A percentile compares a stretch with the other conserved stretches of the same genome.
Conservation (phyloP, 1,140 invertebrate genomes). For the Parasteatoda tepidariorum region DNA sequence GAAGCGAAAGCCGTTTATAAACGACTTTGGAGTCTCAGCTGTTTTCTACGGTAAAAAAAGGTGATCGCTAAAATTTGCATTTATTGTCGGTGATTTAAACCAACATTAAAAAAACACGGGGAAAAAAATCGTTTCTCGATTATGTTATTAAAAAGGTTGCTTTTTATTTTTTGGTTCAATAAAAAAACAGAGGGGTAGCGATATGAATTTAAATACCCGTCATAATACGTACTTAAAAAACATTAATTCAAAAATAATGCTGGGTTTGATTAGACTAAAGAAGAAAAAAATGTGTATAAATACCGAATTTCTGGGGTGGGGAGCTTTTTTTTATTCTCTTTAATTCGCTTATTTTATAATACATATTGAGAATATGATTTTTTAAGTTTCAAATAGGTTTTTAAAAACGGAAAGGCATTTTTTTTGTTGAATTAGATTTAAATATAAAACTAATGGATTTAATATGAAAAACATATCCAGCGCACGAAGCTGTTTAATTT, state of each 20-base stretch:
- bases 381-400: not conserved
- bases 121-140: constrained; percentile 22
- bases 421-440: not conserved
- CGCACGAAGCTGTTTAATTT: too few species aligned
- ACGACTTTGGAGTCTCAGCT: constrained; percentile 51
- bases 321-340: constrained; percentile 29
- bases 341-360: constrained; percentile 1
- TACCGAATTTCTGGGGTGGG: constrained; percentile 23
- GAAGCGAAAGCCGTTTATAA: constrained; percentile 25
- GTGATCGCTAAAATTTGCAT: constrained; percentile 50
- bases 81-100: constrained; percentile 55
- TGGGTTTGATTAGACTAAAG: constrained; percentile 43
- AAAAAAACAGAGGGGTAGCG: not conserved
- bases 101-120: constrained; percentile 21
- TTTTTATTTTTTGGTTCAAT: constrained; percentile 21
- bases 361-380: not conserved
- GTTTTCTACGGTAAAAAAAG: not conserved
- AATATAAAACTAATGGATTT: constrained; percentile 19
- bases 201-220: constrained; percentile 47
- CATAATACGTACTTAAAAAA: constrained; percentile 60
- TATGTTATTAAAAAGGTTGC: constrained; percentile 43
- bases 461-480: constrained; percentile 46
- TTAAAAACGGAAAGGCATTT: not conserved
- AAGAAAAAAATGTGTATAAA: not conserved
- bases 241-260: constrained; percentile 61